Evolutionary conservation across 2,797 vertebrate genomes (phyloP).

Genomic region (Ctenopoma kingsleyae): DNA sequence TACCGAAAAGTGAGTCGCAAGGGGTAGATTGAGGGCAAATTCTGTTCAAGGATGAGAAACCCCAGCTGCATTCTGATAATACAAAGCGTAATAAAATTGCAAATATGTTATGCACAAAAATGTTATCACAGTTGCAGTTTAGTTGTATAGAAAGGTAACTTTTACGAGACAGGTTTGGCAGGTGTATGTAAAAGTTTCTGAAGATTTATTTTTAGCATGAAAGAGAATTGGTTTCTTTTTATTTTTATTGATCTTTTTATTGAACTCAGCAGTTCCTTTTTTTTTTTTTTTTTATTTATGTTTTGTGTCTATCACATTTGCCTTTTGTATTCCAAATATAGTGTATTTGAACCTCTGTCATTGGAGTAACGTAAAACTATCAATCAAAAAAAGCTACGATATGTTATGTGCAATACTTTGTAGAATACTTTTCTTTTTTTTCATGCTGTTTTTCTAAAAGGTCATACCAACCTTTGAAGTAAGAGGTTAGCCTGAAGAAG

Average conservation of each 20-base stretch:
- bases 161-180: too few species aligned
- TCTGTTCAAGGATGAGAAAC: too few species aligned
- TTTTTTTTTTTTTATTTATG: constrained; percentile 11
- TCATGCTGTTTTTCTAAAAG: constrained; percentile 65
- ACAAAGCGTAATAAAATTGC: too few species aligned
- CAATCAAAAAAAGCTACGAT: constrained; percentile 76
- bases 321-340: constrained; percentile 84
- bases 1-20: too few species aligned
- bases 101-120: too few species aligned
- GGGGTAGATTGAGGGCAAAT: too few species aligned
- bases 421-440: constrained; percentile 78
- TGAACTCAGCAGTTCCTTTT: constrained; percentile 55
- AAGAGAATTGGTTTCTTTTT: constrained; percentile 31
- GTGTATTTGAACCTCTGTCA: constrained; percentile 77
- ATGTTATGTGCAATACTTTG: constrained; percentile 85
- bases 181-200: constrained; percentile 61
- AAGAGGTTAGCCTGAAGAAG: constrained; percentile 36
- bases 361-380: constrained; percentile 72
- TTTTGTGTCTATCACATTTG: constrained; percentile 80
- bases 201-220: constrained; percentile 71
- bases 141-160: too few species aligned
- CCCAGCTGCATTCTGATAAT: too few species aligned
- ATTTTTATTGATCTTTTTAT: constrained; percentile 47
- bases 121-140: too few species aligned
- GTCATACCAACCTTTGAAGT: constrained; percentile 58